Evolutionary conservation across 2,113 vertebrate genomes (phyloP).

Genomic region (Artemisiospiza belli): DNA sequence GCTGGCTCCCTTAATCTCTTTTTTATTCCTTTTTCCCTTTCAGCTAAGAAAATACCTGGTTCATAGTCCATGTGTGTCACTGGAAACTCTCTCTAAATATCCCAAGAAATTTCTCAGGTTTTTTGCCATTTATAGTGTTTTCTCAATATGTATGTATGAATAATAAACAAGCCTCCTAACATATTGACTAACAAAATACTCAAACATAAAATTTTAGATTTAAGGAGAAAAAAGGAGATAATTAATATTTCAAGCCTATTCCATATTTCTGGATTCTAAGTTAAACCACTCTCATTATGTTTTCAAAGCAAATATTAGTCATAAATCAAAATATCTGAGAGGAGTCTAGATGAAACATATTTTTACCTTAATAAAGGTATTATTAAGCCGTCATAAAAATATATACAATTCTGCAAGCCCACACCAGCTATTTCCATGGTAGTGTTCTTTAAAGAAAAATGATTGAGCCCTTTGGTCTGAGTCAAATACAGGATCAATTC

Average conservation of each 20-base stretch:
- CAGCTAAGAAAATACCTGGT: background rate
- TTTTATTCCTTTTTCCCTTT: background rate
- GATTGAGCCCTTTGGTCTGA: background rate
- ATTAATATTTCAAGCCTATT: background rate
- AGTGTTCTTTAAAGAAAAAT: background rate
- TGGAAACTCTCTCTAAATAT: background rate
- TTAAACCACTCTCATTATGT: background rate
- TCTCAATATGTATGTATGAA: background rate
- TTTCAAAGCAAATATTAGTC: background rate
- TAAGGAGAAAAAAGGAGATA: background rate
- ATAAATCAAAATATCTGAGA: background rate
- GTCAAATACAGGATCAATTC: background rate
- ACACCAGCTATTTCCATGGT: background rate
- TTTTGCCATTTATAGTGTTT: background rate
- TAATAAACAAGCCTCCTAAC: background rate
- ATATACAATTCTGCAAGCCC: background rate
- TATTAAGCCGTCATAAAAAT: background rate
- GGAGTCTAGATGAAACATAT: background rate
- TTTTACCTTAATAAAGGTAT: background rate
- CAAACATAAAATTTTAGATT: background rate
- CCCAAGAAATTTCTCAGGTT: background rate
- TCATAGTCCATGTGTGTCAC: background rate
- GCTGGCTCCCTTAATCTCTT: rapidly evolving
- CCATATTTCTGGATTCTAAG: background rate
- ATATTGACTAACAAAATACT: background rate